A percentile compares a stretch with the other conserved stretches of the same genome.
Evolutionary conservation across 2,797 vertebrate species (phyloP).

Genomic region (Acrocephalus scirpaceus): DNA sequence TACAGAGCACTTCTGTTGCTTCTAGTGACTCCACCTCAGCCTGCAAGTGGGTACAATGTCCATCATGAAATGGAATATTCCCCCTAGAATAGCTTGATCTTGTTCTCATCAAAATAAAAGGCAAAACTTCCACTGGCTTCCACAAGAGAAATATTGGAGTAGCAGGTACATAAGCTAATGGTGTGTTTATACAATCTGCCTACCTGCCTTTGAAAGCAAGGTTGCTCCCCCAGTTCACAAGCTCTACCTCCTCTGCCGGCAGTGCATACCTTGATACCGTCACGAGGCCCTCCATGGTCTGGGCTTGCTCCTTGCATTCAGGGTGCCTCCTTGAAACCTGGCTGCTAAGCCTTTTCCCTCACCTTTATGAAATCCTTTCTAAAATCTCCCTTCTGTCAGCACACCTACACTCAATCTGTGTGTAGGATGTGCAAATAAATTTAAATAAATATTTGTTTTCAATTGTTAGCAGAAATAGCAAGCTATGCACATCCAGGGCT

Average conservation of each 20-base stretch:
- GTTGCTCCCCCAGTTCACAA: neutral
- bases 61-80: neutral
- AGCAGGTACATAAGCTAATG: neutral
- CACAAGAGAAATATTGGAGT: neutral
- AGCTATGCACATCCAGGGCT: neutral
- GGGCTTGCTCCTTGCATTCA: neutral
- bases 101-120: neutral
- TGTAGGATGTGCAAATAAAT: conserved; percentile 44
- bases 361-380: neutral
- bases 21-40: conserved; percentile 23
- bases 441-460: conserved; percentile 52
- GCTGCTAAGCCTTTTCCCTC: neutral
- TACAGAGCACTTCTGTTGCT: conserved; percentile 12
- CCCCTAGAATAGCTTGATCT: neutral
- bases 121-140: neutral
- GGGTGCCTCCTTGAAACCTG: neutral
- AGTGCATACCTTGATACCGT: neutral
- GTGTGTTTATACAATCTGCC: neutral
- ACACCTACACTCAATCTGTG: conserved; percentile 60
- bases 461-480: conserved; percentile 43
- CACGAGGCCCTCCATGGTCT: accelerated
- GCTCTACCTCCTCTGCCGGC: neutral
- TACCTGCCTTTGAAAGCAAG: neutral
- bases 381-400: conserved; percentile 42
- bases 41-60: neutral